phyloP scores from a whole-genome alignment of 2,113 vertebrate genomes.

The Naja naja region DNA sequence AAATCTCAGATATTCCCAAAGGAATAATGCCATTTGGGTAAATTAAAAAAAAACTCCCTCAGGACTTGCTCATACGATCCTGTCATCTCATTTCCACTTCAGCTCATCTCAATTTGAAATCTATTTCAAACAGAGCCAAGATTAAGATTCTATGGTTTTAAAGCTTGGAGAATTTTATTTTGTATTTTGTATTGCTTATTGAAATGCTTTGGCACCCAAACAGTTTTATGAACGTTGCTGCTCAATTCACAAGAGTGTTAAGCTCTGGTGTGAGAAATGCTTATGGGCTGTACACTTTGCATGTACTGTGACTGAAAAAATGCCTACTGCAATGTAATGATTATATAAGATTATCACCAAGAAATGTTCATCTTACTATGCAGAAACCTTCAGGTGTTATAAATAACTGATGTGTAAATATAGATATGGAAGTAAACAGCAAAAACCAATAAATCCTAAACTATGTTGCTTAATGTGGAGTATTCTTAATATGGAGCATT shows the following conservation, averaged over 20 bases:
- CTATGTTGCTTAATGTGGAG: constrained; percentile 58
- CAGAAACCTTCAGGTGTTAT: constrained; percentile 69
- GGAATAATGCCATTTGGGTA: neutral
- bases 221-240: constrained; percentile 22
- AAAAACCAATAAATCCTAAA: constrained; percentile 46
- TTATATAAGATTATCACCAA: constrained; percentile 51
- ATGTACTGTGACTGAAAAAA: constrained; percentile 73
- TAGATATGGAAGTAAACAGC: neutral
- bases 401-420: constrained; percentile 46
- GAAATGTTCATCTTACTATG: constrained; percentile 65
- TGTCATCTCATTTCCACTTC: neutral
- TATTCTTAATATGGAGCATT: constrained; percentile 60
- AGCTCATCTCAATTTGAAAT: neutral
- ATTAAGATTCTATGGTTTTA: constrained; percentile 27
- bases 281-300: constrained; percentile 74
- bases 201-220: constrained; percentile 45
- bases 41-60: neutral
- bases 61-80: constrained; percentile 8
- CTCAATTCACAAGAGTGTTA: constrained; percentile 57
- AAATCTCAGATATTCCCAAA: neutral
- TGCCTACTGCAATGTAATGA: constrained; percentile 65
- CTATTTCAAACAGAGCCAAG: constrained; percentile 18
- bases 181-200: constrained; percentile 46
- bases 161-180: constrained; percentile 50
- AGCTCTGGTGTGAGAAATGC: constrained; percentile 68